phyloP scores from a whole-genome alignment of 1,140 invertebrate species.

The Sitodiplosis mosellana region DNA sequence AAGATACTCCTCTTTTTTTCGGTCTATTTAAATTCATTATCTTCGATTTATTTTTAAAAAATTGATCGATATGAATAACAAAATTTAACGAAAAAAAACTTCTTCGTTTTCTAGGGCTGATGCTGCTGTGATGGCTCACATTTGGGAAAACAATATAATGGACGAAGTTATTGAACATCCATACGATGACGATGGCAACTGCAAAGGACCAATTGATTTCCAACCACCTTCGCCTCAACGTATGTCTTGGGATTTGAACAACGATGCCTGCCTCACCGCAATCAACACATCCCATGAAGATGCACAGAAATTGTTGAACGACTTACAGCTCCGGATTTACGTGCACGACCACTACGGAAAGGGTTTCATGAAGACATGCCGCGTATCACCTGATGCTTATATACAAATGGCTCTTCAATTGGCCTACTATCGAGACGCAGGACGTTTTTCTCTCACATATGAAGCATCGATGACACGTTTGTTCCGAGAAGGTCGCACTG shows the following conservation, averaged over 20 bases:
- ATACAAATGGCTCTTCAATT: slow-evolving; percentile 92
- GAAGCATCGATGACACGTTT: slow-evolving; percentile 97
- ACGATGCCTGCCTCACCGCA: slow-evolving; percentile 40
- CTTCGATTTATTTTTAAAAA: too few relatives aligned
- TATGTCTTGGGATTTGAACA: slow-evolving; percentile 65
- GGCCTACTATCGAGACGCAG: slow-evolving; percentile 79
- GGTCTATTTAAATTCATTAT: too few relatives aligned
- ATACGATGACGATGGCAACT: slow-evolving; percentile 64
- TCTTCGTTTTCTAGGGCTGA: too few relatives aligned
- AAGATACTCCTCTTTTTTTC: too few relatives aligned
- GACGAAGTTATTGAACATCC: slow-evolving; percentile 44
- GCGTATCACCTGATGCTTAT: slow-evolving; percentile 85
- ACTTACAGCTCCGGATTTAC: slow-evolving; percentile 75
- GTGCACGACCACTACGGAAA: slow-evolving; percentile 79
- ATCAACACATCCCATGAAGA: slow-evolving; percentile 47
- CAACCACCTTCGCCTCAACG: slow-evolving; percentile 63
- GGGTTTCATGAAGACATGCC: slow-evolving; percentile 85
- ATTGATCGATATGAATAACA: too few relatives aligned
- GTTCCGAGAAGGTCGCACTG: slow-evolving; percentile 89
- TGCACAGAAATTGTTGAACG: slow-evolving; percentile 38
- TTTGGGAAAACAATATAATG: slow-evolving; percentile 66
- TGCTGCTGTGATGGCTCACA: slow-evolving; percentile 75
- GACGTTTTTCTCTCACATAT: slow-evolving; percentile 87
- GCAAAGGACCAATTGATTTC: slow-evolving; percentile 46
- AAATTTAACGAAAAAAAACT: too few relatives aligned